Base-by-base conservation (phyloP, 2,797 vertebrate genomes). In the Tolypeutes matacus region DNA sequence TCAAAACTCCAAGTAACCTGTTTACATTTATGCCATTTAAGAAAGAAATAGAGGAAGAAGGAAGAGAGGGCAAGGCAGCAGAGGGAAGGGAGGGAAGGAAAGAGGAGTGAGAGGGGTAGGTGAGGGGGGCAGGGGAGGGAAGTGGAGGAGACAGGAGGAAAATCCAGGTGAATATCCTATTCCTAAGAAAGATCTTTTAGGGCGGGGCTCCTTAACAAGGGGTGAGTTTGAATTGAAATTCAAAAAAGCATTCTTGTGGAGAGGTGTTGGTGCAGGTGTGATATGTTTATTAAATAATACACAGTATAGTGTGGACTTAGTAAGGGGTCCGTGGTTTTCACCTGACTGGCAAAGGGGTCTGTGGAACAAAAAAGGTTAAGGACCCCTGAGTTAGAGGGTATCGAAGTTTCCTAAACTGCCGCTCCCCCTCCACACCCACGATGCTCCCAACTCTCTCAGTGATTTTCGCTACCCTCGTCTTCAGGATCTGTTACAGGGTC, bases 11-110 rank as follows among this genome's bases (percentile, higher is more conserved):
- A 15, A 12, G 51, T 46, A 88, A 31, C 36, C 25, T 12, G 7
- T 46, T 67, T 62, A 85, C 7, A 11, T 62, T 89, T 39, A 18
- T 80, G 60, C 3, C 46, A 13, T 81, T 58, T 62, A 25, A 53
- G 36, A 39, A 42, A 81, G 51, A 70, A 82, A 82, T 21, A n/a
- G 10, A 46, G 34, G 7, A 89, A 86, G 42, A 42, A 9, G 53
- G 49, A 56, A 70, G 6, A 18, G 17, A 56, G 31, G 21, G 36
- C 3, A 21, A 80, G 60, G 42, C 36, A 46, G n/a, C 42, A 46
- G 25, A 23, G 3, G 29, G 7, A 20, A 42, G 34, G 3, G 1
- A 0, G 6, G 21, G 1, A 0, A 13, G 39, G 56, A 80, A 76
- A 5, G 31, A 46, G 46, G 15, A n/a, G 81, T 4, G 23, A 12